A percentile compares a stretch with the other conserved stretches of the same genome.
Conservation (phyloP, 2,888 invertebrate species). For the Noctua comes region DNA sequence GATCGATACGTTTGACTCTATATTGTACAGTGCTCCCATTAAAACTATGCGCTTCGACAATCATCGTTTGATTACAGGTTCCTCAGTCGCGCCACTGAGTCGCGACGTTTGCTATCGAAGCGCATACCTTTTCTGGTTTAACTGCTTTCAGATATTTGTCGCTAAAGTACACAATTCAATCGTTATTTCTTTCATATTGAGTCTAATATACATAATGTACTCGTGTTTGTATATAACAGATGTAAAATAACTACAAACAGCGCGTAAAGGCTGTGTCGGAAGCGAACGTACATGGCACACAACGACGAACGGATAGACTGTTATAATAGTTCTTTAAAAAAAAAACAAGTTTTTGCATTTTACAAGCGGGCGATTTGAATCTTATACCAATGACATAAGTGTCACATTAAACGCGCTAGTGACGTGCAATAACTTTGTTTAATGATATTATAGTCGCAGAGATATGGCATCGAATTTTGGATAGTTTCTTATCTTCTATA, state of each 20-base stretch:
- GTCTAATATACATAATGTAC: constrained; percentile 23
- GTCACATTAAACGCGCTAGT: not conserved
- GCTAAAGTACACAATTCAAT: not conserved
- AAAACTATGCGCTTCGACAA: no score
- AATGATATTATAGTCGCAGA: not conserved
- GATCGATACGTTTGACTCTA: no score
- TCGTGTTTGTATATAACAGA: constrained; percentile 15
- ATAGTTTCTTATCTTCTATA: no score
- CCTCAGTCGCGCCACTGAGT: no score
- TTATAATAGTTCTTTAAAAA: not conserved
- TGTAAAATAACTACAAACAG: constrained; percentile 40
- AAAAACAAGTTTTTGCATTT: not conserved
- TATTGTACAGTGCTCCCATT: no score
- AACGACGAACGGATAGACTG: constrained; percentile 36
- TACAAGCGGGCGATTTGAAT: not conserved
- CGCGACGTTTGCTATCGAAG: no score
- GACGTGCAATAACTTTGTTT: not conserved
- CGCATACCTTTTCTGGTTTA: not conserved
- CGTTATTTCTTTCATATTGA: not conserved
- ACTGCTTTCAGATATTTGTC: not conserved
- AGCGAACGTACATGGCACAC: constrained; percentile 65
- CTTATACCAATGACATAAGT: not conserved
- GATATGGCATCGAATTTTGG: not conserved
- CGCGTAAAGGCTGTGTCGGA: constrained; percentile 30
- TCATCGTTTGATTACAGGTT: no score